Conservation (phyloP, 2,888 invertebrate species). For the Cartodere bifasciata region DNA sequence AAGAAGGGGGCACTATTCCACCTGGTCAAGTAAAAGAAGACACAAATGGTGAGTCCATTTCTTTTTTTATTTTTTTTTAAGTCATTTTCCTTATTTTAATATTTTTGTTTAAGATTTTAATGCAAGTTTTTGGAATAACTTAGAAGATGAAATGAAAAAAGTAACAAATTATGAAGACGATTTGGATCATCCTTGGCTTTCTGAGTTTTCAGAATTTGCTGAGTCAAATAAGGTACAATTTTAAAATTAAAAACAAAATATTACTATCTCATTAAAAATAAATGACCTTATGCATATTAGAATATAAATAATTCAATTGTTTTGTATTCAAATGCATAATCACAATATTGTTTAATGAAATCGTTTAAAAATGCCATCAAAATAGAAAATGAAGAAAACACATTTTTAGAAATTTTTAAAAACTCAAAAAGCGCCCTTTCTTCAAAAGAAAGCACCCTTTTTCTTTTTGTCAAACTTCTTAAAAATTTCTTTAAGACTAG, state of each 20-base stretch:
- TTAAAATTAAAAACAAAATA: not conserved
- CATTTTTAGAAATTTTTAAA: no score
- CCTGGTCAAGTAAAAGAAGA: conserved; percentile 3
- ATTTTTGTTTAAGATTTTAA: conserved; percentile 38
- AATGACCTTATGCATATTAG: no score
- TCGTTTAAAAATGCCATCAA: no score
- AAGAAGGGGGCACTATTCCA: conserved; percentile 4
- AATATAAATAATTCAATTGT: no score
- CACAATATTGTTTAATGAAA: no score
- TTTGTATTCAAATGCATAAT: no score
- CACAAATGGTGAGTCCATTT: not conserved
- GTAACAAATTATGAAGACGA: conserved; percentile 46
- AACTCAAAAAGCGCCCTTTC: no score
- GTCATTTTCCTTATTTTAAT: not conserved
- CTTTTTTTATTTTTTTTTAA: not conserved
- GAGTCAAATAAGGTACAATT: conserved; percentile 45
- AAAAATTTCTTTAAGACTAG: no score
- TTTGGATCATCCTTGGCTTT: conserved; percentile 55
- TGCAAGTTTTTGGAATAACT: conserved; percentile 46
- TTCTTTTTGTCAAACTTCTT: no score
- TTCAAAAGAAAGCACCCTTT: no score
- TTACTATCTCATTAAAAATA: no score
- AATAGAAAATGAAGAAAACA: no score
- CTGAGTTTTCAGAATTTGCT: conserved; percentile 49
- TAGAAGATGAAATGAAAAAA: conserved; percentile 69